phyloP scores from a whole-genome alignment of 2,797 vertebrate genomes.

The Sebastolobus alascanus region DNA sequence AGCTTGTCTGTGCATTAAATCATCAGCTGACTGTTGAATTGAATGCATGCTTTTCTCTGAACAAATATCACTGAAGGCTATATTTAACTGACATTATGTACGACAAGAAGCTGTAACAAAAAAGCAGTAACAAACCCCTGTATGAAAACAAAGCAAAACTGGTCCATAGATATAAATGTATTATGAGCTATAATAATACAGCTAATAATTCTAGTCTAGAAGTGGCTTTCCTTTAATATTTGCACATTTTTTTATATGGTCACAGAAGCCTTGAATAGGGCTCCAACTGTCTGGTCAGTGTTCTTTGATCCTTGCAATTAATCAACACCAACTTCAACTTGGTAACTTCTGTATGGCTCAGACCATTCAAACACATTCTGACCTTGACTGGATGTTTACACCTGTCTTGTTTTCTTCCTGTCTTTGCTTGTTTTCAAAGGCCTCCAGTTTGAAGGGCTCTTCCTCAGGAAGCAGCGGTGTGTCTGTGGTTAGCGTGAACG shows the following conservation, averaged over 20 bases:
- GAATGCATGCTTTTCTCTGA: too few species aligned
- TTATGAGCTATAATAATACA: not conserved
- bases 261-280: not conserved
- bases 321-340: not conserved
- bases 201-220: not conserved
- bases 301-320: not conserved
- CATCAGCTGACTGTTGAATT: too few species aligned
- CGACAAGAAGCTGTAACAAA: too few species aligned
- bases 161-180: not conserved
- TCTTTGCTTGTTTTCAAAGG: slow-evolving; percentile 73
- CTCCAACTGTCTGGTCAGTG: not conserved
- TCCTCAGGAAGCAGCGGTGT: slow-evolving; percentile 81
- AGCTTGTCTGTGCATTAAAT: not conserved
- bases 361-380: not conserved
- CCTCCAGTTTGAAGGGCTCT: slow-evolving; percentile 88
- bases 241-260: not conserved
- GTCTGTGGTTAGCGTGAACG: slow-evolving; percentile 81
- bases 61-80: not conserved
- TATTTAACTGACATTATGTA: not conserved
- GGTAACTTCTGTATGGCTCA: not conserved
- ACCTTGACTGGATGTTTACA: not conserved
- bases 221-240: not conserved
- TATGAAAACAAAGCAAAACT: not conserved
- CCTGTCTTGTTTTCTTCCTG: not conserved
- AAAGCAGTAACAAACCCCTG: not conserved